Evolutionary conservation across 2,113 vertebrate genomes (phyloP).

Genomic region (Mustelus asterias): DNA sequence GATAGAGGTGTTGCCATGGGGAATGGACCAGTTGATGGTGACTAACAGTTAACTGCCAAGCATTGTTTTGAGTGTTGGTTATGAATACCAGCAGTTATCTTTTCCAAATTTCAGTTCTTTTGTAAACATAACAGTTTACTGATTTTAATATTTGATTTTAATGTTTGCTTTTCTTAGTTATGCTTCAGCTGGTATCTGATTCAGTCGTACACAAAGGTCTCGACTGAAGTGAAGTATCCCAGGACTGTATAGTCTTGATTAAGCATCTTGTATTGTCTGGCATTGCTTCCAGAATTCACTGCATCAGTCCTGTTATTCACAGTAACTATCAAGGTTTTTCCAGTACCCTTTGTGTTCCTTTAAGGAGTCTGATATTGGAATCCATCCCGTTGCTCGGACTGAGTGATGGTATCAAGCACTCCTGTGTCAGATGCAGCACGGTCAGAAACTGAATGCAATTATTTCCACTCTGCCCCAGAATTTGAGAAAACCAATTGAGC

Average conservation of each 20-base stretch:
- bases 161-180: not conserved
- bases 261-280: not conserved
- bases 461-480: not conserved
- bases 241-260: not conserved
- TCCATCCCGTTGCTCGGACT: not conserved
- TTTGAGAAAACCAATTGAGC: not conserved
- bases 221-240: not conserved
- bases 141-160: not conserved
- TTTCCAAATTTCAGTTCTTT: not conserved
- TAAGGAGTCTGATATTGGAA: not conserved
- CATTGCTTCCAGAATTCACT: not conserved
- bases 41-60: too few relatives aligned
- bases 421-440: not conserved
- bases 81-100: not conserved
- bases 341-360: not conserved
- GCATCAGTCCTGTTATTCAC: not conserved
- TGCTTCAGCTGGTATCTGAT: not conserved
- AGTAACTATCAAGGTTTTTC: not conserved
- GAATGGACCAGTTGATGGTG: too few relatives aligned
- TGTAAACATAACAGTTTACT: not conserved
- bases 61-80: not conserved
- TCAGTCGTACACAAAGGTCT: not conserved
- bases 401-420: not conserved
- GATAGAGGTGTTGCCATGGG: too few relatives aligned
- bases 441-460: not conserved